phyloP scores from a whole-genome alignment of 1,140 invertebrate species.

The Solen grandis region DNA sequence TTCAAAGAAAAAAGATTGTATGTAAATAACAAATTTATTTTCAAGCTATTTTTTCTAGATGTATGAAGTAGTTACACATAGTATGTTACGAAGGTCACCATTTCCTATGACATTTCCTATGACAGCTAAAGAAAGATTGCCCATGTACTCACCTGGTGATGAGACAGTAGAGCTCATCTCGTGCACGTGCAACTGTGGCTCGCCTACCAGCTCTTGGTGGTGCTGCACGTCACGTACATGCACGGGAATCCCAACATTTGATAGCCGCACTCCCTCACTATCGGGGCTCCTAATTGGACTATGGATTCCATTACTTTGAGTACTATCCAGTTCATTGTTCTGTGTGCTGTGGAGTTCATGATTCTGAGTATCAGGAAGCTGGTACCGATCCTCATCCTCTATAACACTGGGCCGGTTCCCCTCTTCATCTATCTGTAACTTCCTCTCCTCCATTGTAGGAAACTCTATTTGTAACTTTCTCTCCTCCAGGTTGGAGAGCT shows the following conservation, averaged over 20 bases:
- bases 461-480: conserved; percentile 37
- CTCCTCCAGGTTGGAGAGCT: conserved; percentile 25
- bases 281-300: conserved; percentile 31
- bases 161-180: conserved; percentile 55
- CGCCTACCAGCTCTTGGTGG: conserved; percentile 33
- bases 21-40: too few species aligned
- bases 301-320: background rate
- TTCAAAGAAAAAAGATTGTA: too few species aligned
- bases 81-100: too few species aligned
- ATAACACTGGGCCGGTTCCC: conserved; percentile 39
- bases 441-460: conserved; percentile 46
- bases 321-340: conserved; percentile 8
- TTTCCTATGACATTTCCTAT: too few species aligned
- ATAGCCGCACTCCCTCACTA: conserved; percentile 9
- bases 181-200: conserved; percentile 52
- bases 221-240: conserved; percentile 14
- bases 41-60: too few species aligned
- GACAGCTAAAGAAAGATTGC: too few species aligned
- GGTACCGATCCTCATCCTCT: conserved; percentile 48
- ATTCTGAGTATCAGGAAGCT: conserved; percentile 48
- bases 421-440: conserved; percentile 54
- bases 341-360: conserved; percentile 14
- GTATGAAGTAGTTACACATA: too few species aligned
- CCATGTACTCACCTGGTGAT: conserved; percentile 38
- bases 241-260: conserved; percentile 7